These are phyloP conservation scores for Phymastichus coffea DNA, from an alignment of 1,140 invertebrate species.

Conservation along the genomic window DNA sequence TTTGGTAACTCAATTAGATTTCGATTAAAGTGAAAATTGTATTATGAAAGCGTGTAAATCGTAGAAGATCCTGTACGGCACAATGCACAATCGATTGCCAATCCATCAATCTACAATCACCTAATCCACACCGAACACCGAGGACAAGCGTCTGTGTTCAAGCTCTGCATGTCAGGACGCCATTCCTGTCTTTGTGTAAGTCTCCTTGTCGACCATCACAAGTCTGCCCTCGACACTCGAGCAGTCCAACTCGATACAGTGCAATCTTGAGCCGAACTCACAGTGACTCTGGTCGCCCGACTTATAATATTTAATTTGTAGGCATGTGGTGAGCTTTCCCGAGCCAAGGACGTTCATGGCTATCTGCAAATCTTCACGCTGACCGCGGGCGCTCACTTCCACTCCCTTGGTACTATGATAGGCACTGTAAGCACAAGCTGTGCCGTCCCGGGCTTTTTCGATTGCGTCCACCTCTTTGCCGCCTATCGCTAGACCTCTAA, in stretches of 20 bases:
- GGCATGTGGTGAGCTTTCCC: constrained; percentile 54
- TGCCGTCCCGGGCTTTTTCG: constrained; percentile 52
- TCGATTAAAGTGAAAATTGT: no score
- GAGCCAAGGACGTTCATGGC: constrained; percentile 53
- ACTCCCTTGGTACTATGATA: constrained; percentile 53
- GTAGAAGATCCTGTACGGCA: no score
- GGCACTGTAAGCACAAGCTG: constrained; percentile 56
- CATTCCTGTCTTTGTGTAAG: no score
- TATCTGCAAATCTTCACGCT: constrained; percentile 53
- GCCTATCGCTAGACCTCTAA: constrained; percentile 50
- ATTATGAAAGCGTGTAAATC: no score
- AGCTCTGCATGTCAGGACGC: no score
- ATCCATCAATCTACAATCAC: not conserved
- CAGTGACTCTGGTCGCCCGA: constrained; percentile 57
- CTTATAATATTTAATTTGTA: constrained; percentile 62
- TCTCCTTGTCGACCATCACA: constrained; percentile 55
- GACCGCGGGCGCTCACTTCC: constrained; percentile 46
- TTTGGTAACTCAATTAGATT: no score
- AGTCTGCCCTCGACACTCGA: constrained; percentile 53
- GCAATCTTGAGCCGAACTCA: constrained; percentile 59
- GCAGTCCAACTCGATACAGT: constrained; percentile 62
- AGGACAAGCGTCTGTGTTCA: not conserved
- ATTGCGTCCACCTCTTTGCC: constrained; percentile 50
- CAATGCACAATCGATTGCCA: not conserved
- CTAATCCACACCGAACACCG: not conserved